Evolutionary conservation across 2,797 vertebrate genomes (phyloP).

Genomic region (Myripristis murdjan): DNA sequence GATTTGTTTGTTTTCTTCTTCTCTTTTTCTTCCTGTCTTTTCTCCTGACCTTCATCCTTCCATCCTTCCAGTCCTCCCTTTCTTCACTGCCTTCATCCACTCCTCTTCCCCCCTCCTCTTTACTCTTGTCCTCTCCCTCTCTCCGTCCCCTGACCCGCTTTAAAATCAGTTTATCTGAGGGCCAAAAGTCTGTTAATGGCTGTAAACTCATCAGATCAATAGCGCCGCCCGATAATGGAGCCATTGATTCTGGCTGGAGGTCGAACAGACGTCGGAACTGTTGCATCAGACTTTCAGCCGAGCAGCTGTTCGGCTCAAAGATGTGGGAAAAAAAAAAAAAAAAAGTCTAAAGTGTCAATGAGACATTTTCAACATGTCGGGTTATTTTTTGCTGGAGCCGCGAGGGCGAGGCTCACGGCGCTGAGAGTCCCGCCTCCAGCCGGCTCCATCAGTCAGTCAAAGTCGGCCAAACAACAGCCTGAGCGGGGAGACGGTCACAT

Average conservation of each 20-base stretch:
- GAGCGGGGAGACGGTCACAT: no score
- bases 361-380: no score
- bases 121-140: not conserved
- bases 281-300: slow-evolving; percentile 38
- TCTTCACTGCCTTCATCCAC: not conserved
- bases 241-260: slow-evolving; percentile 53
- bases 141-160: slow-evolving; percentile 19
- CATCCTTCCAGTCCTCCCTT: no score
- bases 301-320: not conserved
- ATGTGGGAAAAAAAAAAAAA: not conserved
- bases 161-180: slow-evolving; percentile 39
- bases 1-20: no score
- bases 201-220: slow-evolving; percentile 60
- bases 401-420: not conserved
- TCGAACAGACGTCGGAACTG: slow-evolving; percentile 33
- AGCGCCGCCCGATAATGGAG: slow-evolving; percentile 49
- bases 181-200: slow-evolving; percentile 47
- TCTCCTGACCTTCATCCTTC: no score
- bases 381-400: not conserved
- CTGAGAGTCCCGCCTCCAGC: slow-evolving; percentile 12
- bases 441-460: no score
- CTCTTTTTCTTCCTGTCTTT: slow-evolving; percentile 11
- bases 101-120: no score
- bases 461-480: no score
- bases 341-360: not conserved